These are phyloP conservation scores for Caranx ignobilis DNA, from an alignment of 2,113 vertebrate species.

Conservation along the genomic window DNA sequence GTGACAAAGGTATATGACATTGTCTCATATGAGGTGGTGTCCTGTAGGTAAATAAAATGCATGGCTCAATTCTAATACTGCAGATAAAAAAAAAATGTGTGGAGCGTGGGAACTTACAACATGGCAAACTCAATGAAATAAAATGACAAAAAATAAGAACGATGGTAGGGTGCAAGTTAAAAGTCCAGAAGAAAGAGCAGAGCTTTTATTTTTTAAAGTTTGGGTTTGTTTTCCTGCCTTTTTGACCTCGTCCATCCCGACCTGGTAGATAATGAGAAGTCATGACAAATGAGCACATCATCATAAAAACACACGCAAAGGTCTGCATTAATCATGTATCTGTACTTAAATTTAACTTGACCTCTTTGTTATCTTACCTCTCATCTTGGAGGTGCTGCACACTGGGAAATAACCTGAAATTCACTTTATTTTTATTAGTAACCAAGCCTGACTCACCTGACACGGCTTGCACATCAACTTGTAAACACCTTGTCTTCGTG, in stretches of 20 bases:
- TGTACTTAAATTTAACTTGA: background rate
- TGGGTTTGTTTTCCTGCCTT: background rate
- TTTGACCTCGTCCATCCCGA: background rate
- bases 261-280: background rate
- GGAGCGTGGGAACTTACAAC: background rate
- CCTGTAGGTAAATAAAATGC: background rate
- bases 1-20: slow-evolving; percentile 51
- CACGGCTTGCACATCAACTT: background rate
- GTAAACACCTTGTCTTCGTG: background rate
- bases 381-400: background rate
- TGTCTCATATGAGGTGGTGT: background rate
- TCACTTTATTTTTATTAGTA: background rate
- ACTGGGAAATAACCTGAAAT: background rate
- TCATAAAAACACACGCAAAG: background rate
- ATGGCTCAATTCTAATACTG: background rate
- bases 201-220: background rate
- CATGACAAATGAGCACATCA: background rate
- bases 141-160: no score
- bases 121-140: background rate
- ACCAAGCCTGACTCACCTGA: background rate
- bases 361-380: rapidly evolving
- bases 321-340: background rate
- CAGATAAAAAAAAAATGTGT: background rate
- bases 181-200: background rate
- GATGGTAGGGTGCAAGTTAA: background rate